Conservation (phyloP, 2,797 vertebrate species). For the Ispidina lecontei region DNA sequence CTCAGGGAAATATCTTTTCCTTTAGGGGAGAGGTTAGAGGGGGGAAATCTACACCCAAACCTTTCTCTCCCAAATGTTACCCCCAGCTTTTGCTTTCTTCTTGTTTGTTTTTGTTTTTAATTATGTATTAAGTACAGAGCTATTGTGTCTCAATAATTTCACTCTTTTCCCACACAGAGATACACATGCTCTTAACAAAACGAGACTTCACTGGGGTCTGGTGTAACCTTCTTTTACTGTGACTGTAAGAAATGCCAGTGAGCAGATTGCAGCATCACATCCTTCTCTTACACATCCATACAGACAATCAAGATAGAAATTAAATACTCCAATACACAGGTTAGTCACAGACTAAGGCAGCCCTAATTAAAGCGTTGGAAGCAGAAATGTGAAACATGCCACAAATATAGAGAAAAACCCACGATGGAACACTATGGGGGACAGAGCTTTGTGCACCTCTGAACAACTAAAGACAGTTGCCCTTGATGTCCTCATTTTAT, state of each 20-base stretch:
- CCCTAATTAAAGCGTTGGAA: background rate
- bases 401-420: background rate
- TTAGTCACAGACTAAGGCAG: background rate
- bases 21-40: no score
- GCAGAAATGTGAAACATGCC: background rate
- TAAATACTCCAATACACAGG: background rate
- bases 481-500: background rate
- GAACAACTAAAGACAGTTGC: background rate
- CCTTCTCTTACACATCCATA: no score
- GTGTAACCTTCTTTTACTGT: background rate
- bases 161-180: background rate
- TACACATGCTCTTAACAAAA: fast-evolving
- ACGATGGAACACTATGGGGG: background rate
- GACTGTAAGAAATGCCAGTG: background rate
- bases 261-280: background rate
- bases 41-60: background rate
- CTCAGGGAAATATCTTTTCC: background rate
- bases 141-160: background rate
- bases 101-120: background rate
- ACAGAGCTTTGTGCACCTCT: background rate
- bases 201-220: background rate
- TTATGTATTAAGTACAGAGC: background rate
- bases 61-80: background rate
- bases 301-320: background rate
- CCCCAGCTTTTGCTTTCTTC: background rate